phyloP scores from a whole-genome alignment of 2,888 invertebrate species.

The Heliothis peltigera region DNA sequence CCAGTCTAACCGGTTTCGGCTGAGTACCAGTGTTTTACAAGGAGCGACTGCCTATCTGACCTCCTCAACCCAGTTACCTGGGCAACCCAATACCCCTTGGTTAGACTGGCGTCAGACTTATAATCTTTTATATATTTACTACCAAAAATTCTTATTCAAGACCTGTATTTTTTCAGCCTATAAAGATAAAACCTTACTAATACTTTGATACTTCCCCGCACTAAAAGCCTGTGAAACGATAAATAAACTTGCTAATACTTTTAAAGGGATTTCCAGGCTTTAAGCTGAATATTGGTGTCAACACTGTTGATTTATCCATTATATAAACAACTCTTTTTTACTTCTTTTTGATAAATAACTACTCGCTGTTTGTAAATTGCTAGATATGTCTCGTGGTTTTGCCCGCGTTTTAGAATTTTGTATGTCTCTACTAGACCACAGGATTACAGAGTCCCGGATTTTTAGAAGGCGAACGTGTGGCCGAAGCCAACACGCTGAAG shows the following conservation, averaged over 20 bases:
- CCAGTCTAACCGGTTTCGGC: too few relatives aligned
- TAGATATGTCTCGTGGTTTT: not conserved
- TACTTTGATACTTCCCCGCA: conserved; percentile 23
- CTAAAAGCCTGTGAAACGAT: conserved; percentile 39
- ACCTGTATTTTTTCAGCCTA: not conserved
- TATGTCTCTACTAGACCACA: too few relatives aligned
- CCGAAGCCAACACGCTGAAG: too few relatives aligned
- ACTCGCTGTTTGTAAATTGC: conserved; percentile 18
- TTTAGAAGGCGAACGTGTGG: too few relatives aligned
- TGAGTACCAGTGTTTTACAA: too few relatives aligned
- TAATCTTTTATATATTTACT: too few relatives aligned
- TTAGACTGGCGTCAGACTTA: too few relatives aligned
- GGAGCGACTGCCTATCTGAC: too few relatives aligned
- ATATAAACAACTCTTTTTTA: conserved; percentile 35
- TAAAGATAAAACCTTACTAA: conserved; percentile 29
- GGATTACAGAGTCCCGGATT: too few relatives aligned
- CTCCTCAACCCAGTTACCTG: too few relatives aligned
- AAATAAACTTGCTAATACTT: conserved; percentile 59
- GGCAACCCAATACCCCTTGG: too few relatives aligned
- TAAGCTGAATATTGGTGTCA: conserved; percentile 51
- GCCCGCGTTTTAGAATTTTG: not conserved
- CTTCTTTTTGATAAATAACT: too few relatives aligned
- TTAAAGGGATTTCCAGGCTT: conserved; percentile 52
- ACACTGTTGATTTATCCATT: conserved; percentile 38
- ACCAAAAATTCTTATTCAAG: not conserved